Evolutionary conservation across 1,140 invertebrate genomes (phyloP).

Genomic region (Anoplophora glabripennis): DNA sequence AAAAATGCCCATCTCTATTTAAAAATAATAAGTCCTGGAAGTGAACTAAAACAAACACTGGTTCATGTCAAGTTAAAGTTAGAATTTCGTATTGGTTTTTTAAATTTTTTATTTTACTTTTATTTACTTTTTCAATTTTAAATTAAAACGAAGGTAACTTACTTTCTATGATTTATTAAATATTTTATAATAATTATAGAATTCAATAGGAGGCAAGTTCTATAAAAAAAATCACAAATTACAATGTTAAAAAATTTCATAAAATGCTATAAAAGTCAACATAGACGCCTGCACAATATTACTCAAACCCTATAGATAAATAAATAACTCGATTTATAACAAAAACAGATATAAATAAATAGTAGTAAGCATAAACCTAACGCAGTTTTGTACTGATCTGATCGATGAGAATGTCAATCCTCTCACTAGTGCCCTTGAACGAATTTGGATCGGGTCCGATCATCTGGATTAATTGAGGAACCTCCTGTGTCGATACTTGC

Average conservation of each 20-base stretch:
- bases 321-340: slow-evolving; percentile 5
- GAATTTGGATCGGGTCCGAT: slow-evolving; percentile 83
- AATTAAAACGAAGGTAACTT: too few relatives aligned
- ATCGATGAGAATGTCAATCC: slow-evolving; percentile 79
- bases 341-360: neutral
- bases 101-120: too few relatives aligned
- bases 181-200: slow-evolving; percentile 4
- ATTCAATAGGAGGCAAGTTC: neutral
- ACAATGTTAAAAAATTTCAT: too few relatives aligned
- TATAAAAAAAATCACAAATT: too few relatives aligned
- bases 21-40: too few relatives aligned
- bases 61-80: too few relatives aligned
- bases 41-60: too few relatives aligned
- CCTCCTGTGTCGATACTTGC: slow-evolving; percentile 75
- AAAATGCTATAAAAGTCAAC: slow-evolving; percentile 12
- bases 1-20: too few relatives aligned
- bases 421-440: slow-evolving; percentile 75
- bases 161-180: slow-evolving; percentile 1
- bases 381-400: slow-evolving; percentile 51
- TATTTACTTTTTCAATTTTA: too few relatives aligned
- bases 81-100: too few relatives aligned
- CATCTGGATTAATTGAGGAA: slow-evolving; percentile 86
- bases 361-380: slow-evolving; percentile 18
- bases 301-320: neutral
- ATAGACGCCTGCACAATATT: neutral